phyloP scores from a whole-genome alignment of 2,797 vertebrate genomes.

The Myotis planiceps region DNA sequence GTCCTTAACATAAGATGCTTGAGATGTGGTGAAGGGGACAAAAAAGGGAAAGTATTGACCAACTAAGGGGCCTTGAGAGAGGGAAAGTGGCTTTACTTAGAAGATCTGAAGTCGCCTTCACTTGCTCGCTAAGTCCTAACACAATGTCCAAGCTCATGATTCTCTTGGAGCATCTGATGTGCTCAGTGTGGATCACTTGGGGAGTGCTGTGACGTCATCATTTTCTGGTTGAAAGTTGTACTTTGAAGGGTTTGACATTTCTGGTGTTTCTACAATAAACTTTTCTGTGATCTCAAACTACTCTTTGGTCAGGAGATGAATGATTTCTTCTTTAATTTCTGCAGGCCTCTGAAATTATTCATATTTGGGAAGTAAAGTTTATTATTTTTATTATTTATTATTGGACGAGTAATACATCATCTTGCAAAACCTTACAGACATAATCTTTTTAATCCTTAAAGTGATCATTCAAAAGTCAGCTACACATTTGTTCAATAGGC shows the following conservation, averaged over 20 bases:
- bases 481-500: background rate
- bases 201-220: background rate
- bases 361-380: background rate
- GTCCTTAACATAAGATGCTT: background rate
- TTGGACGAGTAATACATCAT: background rate
- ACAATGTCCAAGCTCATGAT: background rate
- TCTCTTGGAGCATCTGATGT: background rate
- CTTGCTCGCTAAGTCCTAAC: background rate
- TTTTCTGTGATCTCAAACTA: constrained; percentile 50
- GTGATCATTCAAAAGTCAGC: background rate
- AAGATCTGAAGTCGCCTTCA: background rate
- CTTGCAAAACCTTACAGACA: background rate
- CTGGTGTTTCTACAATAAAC: constrained; percentile 73
- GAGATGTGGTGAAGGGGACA: background rate
- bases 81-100: background rate
- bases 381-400: constrained; percentile 4
- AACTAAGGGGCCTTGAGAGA: background rate
- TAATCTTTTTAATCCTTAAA: background rate
- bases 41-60: background rate
- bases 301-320: background rate
- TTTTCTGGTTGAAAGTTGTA: constrained; percentile 27
- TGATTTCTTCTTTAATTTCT: constrained; percentile 54
- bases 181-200: background rate
- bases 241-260: constrained; percentile 21
- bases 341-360: background rate